phyloP scores from a whole-genome alignment of 2,797 vertebrate genomes.

The Pantherophis vulpinus region DNA sequence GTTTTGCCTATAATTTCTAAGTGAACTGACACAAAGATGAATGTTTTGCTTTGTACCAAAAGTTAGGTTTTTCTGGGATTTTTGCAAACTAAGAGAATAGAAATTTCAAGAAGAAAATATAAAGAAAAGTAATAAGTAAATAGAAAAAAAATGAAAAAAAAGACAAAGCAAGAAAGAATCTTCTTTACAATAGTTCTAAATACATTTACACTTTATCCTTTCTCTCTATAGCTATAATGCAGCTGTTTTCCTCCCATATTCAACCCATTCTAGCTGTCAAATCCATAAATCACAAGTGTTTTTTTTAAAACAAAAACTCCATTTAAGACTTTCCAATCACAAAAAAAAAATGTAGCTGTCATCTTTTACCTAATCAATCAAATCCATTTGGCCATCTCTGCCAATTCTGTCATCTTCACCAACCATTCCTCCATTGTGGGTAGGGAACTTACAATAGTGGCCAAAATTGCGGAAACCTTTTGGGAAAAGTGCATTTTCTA shows the following conservation, averaged over 20 bases:
- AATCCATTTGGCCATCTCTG: neutral
- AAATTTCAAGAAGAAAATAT: neutral
- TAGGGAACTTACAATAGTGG: neutral
- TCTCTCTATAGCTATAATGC: neutral
- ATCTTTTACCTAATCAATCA: neutral
- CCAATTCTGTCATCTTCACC: neutral
- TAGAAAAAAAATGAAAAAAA: neutral
- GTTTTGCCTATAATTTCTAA: slow-evolving; percentile 16
- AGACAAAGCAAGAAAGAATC: neutral
- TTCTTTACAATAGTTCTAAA: neutral
- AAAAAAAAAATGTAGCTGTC: neutral
- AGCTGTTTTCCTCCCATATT: neutral
- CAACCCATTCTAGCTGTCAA: neutral
- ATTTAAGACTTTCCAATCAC: neutral
- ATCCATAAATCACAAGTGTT: neutral
- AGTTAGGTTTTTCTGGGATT: neutral
- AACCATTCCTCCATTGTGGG: neutral
- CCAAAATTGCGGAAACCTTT: no score
- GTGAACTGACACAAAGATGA: neutral
- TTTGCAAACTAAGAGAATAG: neutral
- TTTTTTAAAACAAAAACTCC: neutral
- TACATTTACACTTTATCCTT: neutral
- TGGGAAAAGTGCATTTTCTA: no score
- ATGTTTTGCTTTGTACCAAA: slow-evolving; percentile 8
- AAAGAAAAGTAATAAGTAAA: neutral